A percentile compares a stretch with the other conserved stretches of the same genome.
phyloP scores from a whole-genome alignment of 2,888 invertebrate genomes.

The Dasypolia templi region DNA sequence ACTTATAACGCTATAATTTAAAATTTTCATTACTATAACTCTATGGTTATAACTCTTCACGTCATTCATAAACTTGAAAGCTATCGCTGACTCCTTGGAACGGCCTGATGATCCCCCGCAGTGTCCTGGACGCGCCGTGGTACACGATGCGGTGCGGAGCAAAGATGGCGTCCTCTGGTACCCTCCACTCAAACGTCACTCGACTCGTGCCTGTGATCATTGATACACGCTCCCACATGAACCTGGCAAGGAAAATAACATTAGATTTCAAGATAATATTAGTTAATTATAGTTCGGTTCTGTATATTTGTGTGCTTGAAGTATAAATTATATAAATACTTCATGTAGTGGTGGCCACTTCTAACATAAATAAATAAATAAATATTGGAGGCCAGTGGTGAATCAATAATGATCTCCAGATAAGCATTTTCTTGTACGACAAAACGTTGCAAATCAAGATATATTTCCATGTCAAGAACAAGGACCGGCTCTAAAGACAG shows the following conservation, averaged over 20 bases:
- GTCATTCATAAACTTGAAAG: slow-evolving; percentile 79
- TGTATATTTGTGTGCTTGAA: neutral
- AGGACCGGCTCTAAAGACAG: neutral
- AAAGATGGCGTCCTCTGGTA: slow-evolving; percentile 91
- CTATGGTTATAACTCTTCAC: neutral
- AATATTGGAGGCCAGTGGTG: neutral
- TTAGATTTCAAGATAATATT: neutral
- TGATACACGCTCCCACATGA: slow-evolving; percentile 94
- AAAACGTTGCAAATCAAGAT: neutral
- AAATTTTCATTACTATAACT: too few relatives aligned
- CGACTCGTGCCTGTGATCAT: slow-evolving; percentile 93
- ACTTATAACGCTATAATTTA: too few relatives aligned
- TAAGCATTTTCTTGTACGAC: neutral
- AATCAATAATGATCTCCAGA: neutral
- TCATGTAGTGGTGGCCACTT: neutral
- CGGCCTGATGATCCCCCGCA: slow-evolving; percentile 91
- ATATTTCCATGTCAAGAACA: neutral
- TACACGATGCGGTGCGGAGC: slow-evolving; percentile 95
- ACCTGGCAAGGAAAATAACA: slow-evolving; percentile 88
- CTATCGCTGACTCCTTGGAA: slow-evolving; percentile 91
- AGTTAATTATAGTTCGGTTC: neutral
- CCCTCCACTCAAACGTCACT: slow-evolving; percentile 94
- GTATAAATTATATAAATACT: neutral
- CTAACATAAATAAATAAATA: neutral
- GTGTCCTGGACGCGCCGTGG: slow-evolving; percentile 93